Evolutionary conservation across 2,797 vertebrate species (phyloP).

Genomic region (Neosalanx taihuensis): DNA sequence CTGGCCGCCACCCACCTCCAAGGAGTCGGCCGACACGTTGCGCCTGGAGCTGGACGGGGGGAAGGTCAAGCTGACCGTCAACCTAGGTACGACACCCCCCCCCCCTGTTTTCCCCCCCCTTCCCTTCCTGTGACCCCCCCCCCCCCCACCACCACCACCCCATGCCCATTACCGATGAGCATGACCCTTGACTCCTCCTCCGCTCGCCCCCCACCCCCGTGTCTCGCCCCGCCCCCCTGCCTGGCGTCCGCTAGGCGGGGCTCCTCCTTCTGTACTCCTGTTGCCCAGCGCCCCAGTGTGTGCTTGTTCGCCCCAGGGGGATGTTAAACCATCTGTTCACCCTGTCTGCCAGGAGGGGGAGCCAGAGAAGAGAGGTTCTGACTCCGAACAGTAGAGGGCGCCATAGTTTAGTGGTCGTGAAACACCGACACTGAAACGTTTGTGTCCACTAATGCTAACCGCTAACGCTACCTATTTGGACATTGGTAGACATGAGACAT

Average conservation of each 20-base stretch:
- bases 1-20: constrained; percentile 94
- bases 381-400: not conserved
- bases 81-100: constrained; percentile 80
- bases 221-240: constrained; percentile 17
- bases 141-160: constrained; percentile 22
- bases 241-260: too few species aligned
- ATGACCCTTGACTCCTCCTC: constrained; percentile 1
- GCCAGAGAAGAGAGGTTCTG: constrained; percentile 3
- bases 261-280: too few species aligned
- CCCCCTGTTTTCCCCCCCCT: constrained; percentile 8
- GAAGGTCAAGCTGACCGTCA: constrained; percentile 90
- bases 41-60: constrained; percentile 92
- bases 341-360: constrained; percentile 21
- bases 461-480: too few species aligned
- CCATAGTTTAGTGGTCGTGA: not conserved
- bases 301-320: too few species aligned
- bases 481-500: too few species aligned
- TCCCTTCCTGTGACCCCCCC: not conserved
- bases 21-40: constrained; percentile 90
- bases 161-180: too few species aligned
- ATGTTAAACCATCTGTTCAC: not conserved
- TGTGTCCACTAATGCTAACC: too few species aligned
- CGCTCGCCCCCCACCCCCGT: not conserved
- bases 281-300: not conserved
- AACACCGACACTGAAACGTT: too few species aligned